Percentiles rank a stretch among this genome's conserved stretches.
These are phyloP conservation scores for Xylocopa sonorina DNA, from an alignment of 1,140 invertebrate species.

Conservation along the genomic window DNA sequence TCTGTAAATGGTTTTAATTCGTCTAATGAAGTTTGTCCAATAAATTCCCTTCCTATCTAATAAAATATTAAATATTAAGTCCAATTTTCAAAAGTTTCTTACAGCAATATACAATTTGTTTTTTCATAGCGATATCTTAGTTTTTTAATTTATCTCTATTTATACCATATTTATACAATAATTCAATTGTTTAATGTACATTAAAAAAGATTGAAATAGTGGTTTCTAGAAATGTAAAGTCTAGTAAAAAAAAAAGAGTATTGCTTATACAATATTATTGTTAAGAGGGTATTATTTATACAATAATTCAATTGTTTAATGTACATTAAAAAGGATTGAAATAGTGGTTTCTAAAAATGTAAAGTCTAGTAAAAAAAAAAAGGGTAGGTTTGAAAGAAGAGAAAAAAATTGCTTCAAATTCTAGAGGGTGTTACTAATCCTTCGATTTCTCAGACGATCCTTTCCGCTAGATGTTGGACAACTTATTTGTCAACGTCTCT, in stretches of 20 bases:
- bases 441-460: conserved; percentile 73
- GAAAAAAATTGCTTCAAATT: conserved; percentile 25
- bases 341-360: neutral
- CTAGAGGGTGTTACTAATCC: conserved; percentile 64
- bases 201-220: neutral
- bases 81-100: neutral
- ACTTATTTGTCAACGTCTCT: conserved; percentile 74
- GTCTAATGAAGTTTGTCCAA: too few relatives aligned
- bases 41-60: too few relatives aligned
- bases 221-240: too few relatives aligned
- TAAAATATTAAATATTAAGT: too few relatives aligned
- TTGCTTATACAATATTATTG: neutral
- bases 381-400: conserved; percentile 11
- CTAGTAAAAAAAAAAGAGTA: too few relatives aligned
- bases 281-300: neutral
- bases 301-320: neutral
- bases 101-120: too few relatives aligned
- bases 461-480: conserved; percentile 48
- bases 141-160: too few relatives aligned
- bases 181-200: neutral
- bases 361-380: neutral
- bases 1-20: too few relatives aligned
- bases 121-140: too few relatives aligned
- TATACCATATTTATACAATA: neutral
- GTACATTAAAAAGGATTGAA: neutral